These are phyloP conservation scores for Cinclus cinclus DNA, from an alignment of 2,113 vertebrate genomes.

Conservation along the genomic window DNA sequence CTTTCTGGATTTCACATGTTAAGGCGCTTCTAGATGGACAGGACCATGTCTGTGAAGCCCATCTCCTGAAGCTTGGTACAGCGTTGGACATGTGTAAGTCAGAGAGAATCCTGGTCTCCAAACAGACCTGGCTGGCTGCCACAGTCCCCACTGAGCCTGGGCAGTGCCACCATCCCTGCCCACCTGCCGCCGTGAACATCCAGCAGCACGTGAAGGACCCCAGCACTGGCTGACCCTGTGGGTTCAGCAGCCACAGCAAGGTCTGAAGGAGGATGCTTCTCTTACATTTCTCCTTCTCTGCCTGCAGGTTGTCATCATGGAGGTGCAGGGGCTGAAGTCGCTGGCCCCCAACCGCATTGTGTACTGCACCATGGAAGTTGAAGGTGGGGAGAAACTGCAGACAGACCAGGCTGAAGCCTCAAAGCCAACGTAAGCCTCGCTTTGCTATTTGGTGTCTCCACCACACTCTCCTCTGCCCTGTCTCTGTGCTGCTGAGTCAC, in stretches of 20 bases:
- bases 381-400: constrained; percentile 96
- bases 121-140: neutral
- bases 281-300: neutral
- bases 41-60: neutral
- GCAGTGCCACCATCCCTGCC: neutral
- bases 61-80: neutral
- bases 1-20: neutral
- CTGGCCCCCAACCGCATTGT: constrained; percentile 97
- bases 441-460: neutral
- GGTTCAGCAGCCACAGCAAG: neutral
- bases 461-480: neutral
- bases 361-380: constrained; percentile 99
- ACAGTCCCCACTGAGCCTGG: fast-evolving
- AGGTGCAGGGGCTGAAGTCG: constrained; percentile 94
- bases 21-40: neutral
- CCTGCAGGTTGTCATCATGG: constrained; percentile 94
- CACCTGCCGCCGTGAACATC: neutral
- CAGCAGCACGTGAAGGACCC: neutral
- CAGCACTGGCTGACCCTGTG: fast-evolving
- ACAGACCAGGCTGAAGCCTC: constrained; percentile 98
- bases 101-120: neutral
- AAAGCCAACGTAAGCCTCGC: constrained; percentile 90
- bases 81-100: neutral
- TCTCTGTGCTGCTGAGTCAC: neutral
- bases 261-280: neutral